Conservation (phyloP, 2,888 invertebrate genomes). For the Cheilosia soror region DNA sequence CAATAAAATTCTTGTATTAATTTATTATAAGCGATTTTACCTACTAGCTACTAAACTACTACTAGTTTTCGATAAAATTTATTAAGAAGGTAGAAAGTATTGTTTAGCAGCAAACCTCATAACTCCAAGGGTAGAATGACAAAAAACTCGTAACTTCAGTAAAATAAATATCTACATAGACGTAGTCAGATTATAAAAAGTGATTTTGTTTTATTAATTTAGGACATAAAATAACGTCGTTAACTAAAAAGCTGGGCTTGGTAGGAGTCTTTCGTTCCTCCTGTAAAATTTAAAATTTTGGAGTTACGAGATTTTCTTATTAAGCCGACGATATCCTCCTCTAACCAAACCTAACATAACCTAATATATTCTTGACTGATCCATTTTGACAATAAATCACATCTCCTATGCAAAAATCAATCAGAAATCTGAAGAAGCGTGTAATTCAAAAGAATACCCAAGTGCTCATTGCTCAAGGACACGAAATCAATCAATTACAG, state of each 20-base stretch:
- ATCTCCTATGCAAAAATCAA: conserved; percentile 13
- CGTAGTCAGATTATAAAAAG: background rate
- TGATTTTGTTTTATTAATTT: background rate
- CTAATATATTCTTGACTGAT: background rate
- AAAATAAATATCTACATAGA: background rate
- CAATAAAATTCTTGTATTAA: too few species aligned
- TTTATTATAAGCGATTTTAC: background rate
- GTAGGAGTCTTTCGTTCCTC: background rate
- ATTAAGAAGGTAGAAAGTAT: background rate
- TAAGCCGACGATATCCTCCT: background rate
- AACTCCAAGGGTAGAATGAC: background rate
- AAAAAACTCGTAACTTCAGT: background rate
- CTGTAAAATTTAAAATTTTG: background rate
- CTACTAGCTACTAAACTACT: background rate
- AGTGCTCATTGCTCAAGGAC: conserved; percentile 14
- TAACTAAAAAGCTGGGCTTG: background rate
- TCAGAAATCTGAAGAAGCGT: conserved; percentile 51
- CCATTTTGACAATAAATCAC: conserved; percentile 1
- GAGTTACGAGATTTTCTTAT: background rate
- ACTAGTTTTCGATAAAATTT: background rate
- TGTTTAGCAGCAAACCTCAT: background rate
- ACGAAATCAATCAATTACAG: conserved; percentile 62
- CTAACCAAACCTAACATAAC: too few species aligned
- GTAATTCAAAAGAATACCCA: conserved; percentile 36
- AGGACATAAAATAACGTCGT: background rate